A percentile compares a stretch with the other conserved stretches of the same genome.
These are phyloP conservation scores for Datnioides undecimradiatus DNA, from an alignment of 2,113 vertebrate species.

Conservation along the genomic window DNA sequence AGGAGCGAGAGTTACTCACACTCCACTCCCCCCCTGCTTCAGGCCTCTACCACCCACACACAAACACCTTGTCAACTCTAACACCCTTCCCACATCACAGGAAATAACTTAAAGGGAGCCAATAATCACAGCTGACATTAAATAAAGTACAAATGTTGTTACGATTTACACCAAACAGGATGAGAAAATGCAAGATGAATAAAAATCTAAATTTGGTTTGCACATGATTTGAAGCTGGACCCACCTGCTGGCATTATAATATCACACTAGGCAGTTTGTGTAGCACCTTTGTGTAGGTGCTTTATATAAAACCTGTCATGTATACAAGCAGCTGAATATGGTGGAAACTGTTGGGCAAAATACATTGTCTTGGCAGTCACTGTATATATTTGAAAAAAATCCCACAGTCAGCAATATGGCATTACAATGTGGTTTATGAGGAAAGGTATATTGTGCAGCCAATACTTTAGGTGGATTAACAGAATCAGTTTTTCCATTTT, in stretches of 20 bases:
- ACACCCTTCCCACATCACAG: constrained; percentile 20
- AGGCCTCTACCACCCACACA: constrained; percentile 10
- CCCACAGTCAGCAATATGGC: background rate
- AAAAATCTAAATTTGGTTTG: background rate
- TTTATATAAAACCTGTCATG: background rate
- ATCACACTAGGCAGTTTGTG: background rate
- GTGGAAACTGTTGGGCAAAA: background rate
- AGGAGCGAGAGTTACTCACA: constrained; percentile 45
- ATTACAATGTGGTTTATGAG: background rate
- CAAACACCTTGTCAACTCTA: constrained; percentile 21
- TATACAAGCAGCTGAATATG: background rate
- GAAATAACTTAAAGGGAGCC: constrained; percentile 12
- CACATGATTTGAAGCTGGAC: background rate
- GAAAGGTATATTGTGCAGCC: background rate
- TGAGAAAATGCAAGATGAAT: background rate
- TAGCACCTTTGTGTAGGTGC: background rate
- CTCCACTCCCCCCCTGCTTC: background rate
- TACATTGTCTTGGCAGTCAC: background rate
- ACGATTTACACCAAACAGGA: background rate
- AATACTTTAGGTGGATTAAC: background rate
- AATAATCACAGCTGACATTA: background rate
- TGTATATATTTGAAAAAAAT: background rate
- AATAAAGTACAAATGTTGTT: background rate
- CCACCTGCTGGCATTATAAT: background rate
- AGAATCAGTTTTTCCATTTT: background rate